Evolutionary conservation across 64 coral and sea anemone genomes (phyloP).

Genomic region (Stichodactyla mertensii): DNA sequence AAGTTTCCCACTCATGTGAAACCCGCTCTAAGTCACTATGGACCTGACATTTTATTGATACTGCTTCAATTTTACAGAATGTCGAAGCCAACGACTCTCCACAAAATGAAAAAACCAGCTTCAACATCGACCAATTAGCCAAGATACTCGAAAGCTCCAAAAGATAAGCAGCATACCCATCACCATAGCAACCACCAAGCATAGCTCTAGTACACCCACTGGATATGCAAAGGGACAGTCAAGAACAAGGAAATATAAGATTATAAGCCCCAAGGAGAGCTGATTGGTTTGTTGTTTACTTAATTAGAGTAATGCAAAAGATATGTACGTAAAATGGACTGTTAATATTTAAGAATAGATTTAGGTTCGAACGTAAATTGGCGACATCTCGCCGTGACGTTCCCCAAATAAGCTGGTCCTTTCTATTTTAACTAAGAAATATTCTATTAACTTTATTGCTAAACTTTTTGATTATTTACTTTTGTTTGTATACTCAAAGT

Average conservation of each 20-base stretch:
- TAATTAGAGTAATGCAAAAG: not conserved
- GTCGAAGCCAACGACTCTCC: not conserved
- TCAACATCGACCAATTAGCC: not conserved
- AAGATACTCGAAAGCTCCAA: constrained; percentile 2
- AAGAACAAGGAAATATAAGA: not conserved
- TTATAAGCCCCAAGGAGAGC: not conserved
- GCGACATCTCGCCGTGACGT: not conserved
- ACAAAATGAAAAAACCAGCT: not conserved
- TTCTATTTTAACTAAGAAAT: not conserved
- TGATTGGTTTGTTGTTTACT: not conserved
- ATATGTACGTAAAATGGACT: not conserved
- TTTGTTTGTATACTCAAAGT: not conserved
- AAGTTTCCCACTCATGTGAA: too few species aligned
- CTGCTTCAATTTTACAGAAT: not conserved
- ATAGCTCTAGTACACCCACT: not conserved
- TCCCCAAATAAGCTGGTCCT: not conserved
- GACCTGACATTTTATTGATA: too few species aligned
- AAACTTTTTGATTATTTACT: not conserved
- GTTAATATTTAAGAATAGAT: constrained; percentile 4
- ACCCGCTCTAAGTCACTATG: too few species aligned
- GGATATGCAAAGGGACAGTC: not conserved
- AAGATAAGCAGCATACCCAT: not conserved
- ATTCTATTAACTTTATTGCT: not conserved
- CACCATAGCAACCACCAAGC: not conserved
- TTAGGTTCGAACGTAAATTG: not conserved